Percentiles rank a stretch among this genome's conserved stretches.
phyloP scores from a whole-genome alignment of 2,113 vertebrate species.

The Saccopteryx bilineata region DNA sequence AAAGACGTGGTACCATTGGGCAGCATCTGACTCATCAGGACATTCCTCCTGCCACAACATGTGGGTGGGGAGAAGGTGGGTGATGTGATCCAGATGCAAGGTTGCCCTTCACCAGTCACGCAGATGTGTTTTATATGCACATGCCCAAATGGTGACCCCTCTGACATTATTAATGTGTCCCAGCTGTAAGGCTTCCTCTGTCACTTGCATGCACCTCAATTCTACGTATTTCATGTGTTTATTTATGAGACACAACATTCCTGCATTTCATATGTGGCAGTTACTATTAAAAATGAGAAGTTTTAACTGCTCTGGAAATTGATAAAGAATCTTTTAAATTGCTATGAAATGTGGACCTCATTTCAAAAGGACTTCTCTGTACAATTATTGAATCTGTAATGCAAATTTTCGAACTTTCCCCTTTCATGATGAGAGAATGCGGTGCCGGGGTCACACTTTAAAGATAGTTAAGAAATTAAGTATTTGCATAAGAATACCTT shows the following conservation, averaged over 20 bases:
- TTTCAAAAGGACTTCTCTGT: constrained; percentile 58
- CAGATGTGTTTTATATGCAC: constrained; percentile 81
- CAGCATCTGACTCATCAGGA: constrained; percentile 86
- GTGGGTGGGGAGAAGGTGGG: constrained; percentile 83
- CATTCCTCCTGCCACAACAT: constrained; percentile 85
- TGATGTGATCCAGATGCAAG: constrained; percentile 86
- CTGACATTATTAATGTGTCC: constrained; percentile 82
- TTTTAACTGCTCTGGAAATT: constrained; percentile 75
- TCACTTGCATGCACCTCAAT: background rate
- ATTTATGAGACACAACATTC: constrained; percentile 70
- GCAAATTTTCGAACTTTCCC: constrained; percentile 28
- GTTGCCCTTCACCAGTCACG: constrained; percentile 77
- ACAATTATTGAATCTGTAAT: constrained; percentile 57
- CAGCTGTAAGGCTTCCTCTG: constrained; percentile 63
- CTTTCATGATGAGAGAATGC: constrained; percentile 20
- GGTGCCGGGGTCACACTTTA: background rate
- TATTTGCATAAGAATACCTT: constrained; percentile 15
- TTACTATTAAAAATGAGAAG: constrained; percentile 78
- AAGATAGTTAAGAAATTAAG: constrained; percentile 63
- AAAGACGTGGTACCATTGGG: constrained; percentile 86
- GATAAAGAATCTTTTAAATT: constrained; percentile 75
- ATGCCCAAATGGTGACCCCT: constrained; percentile 86
- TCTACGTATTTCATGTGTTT: constrained; percentile 72
- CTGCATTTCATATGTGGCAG: constrained; percentile 72
- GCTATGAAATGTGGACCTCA: constrained; percentile 40